Percentiles rank a stretch among this genome's conserved stretches.
Conservation (phyloP, 2,113 vertebrate genomes). For the Hirundichthys speculiger region DNA sequence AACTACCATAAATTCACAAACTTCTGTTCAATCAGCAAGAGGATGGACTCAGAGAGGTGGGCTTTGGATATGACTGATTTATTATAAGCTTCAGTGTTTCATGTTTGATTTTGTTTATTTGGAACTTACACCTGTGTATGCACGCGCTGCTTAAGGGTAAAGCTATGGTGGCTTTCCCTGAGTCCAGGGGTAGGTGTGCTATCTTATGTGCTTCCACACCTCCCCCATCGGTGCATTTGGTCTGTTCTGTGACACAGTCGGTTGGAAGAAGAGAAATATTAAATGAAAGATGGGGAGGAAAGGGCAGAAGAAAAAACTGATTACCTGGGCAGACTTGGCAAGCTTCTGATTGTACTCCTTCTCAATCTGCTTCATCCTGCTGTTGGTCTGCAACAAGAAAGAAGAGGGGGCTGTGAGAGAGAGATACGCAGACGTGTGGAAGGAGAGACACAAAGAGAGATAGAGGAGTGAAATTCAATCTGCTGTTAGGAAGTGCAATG, state of each 20-base stretch:
- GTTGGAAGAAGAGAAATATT: constrained; percentile 33
- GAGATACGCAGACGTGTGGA: constrained; percentile 57
- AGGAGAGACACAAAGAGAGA: constrained; percentile 57
- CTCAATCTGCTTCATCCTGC: constrained; percentile 89
- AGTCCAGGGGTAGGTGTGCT: constrained; percentile 3
- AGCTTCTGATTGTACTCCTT: constrained; percentile 88
- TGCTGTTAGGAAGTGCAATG: constrained; percentile 74
- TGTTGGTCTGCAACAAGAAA: constrained; percentile 85
- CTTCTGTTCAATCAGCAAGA: no score
- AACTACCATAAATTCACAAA: no score
- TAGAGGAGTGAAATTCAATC: constrained; percentile 73
- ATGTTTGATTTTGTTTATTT: constrained; percentile 21
- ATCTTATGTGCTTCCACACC: constrained; percentile 17
- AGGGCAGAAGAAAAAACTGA: constrained; percentile 58
- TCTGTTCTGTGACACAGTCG: constrained; percentile 36
- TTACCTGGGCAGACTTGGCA: constrained; percentile 90
- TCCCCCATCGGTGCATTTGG: constrained; percentile 21
- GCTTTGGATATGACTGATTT: background rate
- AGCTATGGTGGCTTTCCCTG: constrained; percentile 6
- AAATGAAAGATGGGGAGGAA: constrained; percentile 30
- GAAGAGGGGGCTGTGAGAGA: constrained; percentile 50
- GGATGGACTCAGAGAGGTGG: no score
- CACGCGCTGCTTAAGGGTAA: constrained; percentile 12
- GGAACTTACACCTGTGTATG: constrained; percentile 11
- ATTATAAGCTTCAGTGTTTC: constrained; percentile 7